Evolutionary conservation across 2,113 vertebrate genomes (phyloP).

Genomic region (Elaphurus davidianus): DNA sequence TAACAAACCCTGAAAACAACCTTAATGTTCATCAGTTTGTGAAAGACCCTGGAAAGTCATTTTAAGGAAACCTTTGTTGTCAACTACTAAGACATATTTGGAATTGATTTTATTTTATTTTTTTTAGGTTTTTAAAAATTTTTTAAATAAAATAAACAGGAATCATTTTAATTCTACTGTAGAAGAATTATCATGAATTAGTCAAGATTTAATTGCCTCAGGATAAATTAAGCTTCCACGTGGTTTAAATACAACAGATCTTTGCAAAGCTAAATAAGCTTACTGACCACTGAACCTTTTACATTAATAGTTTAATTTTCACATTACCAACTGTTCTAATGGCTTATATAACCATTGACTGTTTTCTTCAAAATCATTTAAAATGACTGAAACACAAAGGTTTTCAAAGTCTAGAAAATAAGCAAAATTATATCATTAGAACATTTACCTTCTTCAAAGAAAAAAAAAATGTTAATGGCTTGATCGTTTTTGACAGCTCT

Average conservation of each 20-base stretch:
- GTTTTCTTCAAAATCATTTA: constrained; percentile 28
- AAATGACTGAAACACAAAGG: not conserved
- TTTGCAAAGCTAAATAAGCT: not conserved
- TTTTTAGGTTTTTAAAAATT: not conserved
- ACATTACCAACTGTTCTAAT: not conserved
- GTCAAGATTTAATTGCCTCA: not conserved
- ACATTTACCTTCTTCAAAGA: not conserved
- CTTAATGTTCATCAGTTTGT: not conserved
- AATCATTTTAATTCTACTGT: constrained; percentile 5
- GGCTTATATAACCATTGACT: not conserved
- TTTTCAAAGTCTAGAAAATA: not conserved
- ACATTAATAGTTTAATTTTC: not conserved
- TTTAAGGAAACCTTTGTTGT: not conserved
- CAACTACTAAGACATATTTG: not conserved
- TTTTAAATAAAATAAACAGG: constrained; percentile 24
- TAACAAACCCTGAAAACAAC: not conserved
- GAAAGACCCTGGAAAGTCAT: not conserved
- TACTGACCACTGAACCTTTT: not conserved
- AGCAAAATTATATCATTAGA: not conserved
- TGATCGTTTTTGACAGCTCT: not conserved
- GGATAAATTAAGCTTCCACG: not conserved
- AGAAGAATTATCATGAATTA: constrained; percentile 31
- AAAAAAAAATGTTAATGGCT: not conserved
- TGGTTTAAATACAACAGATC: not conserved
- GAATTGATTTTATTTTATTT: no score